Conservation (phyloP, 2,113 vertebrate genomes). For the Corythornis madagascariensis region DNA sequence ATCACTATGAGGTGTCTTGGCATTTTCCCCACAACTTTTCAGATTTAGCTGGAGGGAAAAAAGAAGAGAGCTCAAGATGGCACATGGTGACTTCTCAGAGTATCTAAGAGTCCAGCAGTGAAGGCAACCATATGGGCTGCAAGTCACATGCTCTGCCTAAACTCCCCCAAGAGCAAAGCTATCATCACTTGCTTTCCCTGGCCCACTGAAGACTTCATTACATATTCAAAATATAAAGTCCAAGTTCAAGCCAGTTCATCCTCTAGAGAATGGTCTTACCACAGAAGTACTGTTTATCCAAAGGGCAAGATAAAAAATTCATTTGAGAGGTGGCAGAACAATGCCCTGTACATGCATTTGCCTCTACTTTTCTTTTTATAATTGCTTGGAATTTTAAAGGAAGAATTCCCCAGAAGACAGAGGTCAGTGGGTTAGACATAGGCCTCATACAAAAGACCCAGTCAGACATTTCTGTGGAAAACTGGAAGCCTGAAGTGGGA, state of each 20-base stretch:
- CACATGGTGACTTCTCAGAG: background rate
- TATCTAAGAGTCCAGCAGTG: background rate
- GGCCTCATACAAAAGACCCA: background rate
- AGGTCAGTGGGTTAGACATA: background rate
- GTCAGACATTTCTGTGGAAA: background rate
- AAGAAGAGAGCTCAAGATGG: background rate
- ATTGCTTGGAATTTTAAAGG: background rate
- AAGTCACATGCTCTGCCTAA: background rate
- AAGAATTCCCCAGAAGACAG: background rate
- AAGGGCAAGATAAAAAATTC: background rate
- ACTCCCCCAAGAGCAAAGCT: background rate
- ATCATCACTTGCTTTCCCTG: background rate
- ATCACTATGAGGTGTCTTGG: background rate
- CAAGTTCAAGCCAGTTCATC: background rate
- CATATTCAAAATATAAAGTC: background rate
- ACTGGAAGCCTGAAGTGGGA: background rate
- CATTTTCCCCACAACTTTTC: background rate
- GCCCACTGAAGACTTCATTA: background rate
- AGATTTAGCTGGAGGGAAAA: background rate
- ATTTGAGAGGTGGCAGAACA: background rate
- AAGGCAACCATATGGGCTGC: conserved; percentile 11
- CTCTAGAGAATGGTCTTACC: background rate
- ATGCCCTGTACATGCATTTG: background rate
- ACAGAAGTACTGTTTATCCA: background rate
- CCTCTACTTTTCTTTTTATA: background rate